Base-by-base conservation (phyloP, 2,888 invertebrate genomes). In the Cephus pulcher region DNA sequence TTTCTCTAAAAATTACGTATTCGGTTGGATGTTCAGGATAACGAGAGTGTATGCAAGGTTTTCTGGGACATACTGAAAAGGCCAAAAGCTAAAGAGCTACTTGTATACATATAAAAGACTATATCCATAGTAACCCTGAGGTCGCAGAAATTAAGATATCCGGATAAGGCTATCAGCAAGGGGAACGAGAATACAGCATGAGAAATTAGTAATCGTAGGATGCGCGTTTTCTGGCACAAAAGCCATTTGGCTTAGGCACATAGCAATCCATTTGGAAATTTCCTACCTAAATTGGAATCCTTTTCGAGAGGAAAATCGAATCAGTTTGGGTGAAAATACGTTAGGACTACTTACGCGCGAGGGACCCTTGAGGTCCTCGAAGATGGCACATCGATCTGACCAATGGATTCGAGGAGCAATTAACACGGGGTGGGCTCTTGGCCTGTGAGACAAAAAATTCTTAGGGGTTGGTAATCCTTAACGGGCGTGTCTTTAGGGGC, bases 391-490 rank as follows among this genome's bases (percentile, higher is more conserved):
- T 56, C 56, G 56, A 56, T 56, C 9, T 56, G 23, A 56, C 56
- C 56, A 56, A 56, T 56, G 56, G 56, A 56, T 56, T 56, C 56
- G 23, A 23, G 56, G 56, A 56, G 56, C 56, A 56, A 56, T 56
- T 56, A 56, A 56, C 56, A 56, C 56, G 56, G 56, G 56, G 56
- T 56, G 56, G 56, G 56, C 23, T 56, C 9, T 56, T 56, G 15
- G 56, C 56, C 9, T 23, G 23, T 23, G 56, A 56, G 9, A 56
- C 56, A 56, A 56, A 56, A 56, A 56, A 56, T 56, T 56, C 56
- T 56, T 56, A 56, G 33, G 33, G 71, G 71, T 34, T 33, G 33
- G 71, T 71, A 71, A 71, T 71, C 71, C 71, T 71, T 71, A 34
- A 34, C 71, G 33, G 33, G 33, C 71, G 71, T 71, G 34, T 71